A percentile compares a stretch with the other conserved stretches of the same genome.
phyloP scores from a whole-genome alignment of 2,113 vertebrate genomes.

The Gnathonemus echidnorhynchus region DNA sequence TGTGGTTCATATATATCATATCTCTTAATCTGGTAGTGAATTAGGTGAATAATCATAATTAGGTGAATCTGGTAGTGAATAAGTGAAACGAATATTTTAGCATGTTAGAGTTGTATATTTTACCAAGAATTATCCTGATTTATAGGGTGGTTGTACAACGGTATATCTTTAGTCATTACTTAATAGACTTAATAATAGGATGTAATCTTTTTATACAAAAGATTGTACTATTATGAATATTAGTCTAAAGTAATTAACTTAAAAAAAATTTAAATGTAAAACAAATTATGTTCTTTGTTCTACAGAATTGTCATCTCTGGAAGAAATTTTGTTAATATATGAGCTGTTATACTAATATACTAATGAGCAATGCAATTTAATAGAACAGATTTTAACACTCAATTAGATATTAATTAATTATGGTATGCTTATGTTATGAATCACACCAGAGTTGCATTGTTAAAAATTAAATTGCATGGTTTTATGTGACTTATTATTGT shows the following conservation, averaged over 20 bases:
- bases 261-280: not conserved
- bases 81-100: not conserved
- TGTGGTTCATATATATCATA: not conserved
- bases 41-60: too few relatives aligned
- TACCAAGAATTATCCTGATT: not conserved
- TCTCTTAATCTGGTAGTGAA: not conserved
- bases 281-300: not conserved
- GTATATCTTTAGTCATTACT: conserved; percentile 3
- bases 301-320: not conserved
- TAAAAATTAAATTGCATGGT: not conserved
- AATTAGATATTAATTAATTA: conserved; percentile 2
- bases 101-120: not conserved
- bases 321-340: not conserved
- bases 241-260: not conserved
- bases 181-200: not conserved
- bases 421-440: not conserved
- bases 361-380: not conserved
- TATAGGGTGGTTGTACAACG: not conserved
- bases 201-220: not conserved
- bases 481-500: not conserved
- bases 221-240: not conserved
- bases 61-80: not conserved
- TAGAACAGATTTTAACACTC: not conserved
- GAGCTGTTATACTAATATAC: not conserved
- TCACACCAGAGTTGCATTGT: not conserved